phyloP scores from a whole-genome alignment of 2,888 invertebrate genomes.

The Dryomyza anilis region DNA sequence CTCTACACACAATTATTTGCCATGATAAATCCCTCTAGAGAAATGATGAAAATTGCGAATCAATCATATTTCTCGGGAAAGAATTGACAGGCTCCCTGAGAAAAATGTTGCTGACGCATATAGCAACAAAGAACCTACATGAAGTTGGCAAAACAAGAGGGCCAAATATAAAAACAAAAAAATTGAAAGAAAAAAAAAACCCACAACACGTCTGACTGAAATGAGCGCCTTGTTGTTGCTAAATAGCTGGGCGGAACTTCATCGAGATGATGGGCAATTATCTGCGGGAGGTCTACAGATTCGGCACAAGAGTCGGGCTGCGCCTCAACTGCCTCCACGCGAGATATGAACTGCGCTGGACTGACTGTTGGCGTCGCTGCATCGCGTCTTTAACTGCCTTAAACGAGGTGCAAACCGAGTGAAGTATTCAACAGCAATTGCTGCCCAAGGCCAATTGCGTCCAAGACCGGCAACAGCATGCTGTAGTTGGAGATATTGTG shows the following conservation, averaged over 20 bases:
- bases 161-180: neutral
- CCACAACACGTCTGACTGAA: slow-evolving; percentile 25
- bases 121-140: slow-evolving; percentile 22
- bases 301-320: slow-evolving; percentile 26
- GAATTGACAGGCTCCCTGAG: too few species aligned
- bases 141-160: too few species aligned
- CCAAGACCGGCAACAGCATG: slow-evolving; percentile 2
- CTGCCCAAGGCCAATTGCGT: slow-evolving; percentile 26
- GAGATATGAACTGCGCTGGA: slow-evolving; percentile 13
- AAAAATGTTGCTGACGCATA: too few species aligned
- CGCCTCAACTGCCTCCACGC: slow-evolving; percentile 1
- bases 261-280: slow-evolving; percentile 60
- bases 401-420: slow-evolving; percentile 36
- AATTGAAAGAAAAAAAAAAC: slow-evolving; percentile 7
- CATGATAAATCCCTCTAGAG: too few species aligned
- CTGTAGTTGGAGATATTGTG: neutral
- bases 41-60: too few species aligned
- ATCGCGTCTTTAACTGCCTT: slow-evolving; percentile 21
- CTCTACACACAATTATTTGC: too few species aligned
- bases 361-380: neutral
- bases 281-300: slow-evolving; percentile 61
- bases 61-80: too few species aligned
- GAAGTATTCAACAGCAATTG: slow-evolving; percentile 29
- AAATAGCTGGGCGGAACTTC: slow-evolving; percentile 60
- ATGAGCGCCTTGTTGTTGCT: slow-evolving; percentile 44